phyloP scores from a whole-genome alignment of 2,113 vertebrate species.

The Benitochromis conjunctus region DNA sequence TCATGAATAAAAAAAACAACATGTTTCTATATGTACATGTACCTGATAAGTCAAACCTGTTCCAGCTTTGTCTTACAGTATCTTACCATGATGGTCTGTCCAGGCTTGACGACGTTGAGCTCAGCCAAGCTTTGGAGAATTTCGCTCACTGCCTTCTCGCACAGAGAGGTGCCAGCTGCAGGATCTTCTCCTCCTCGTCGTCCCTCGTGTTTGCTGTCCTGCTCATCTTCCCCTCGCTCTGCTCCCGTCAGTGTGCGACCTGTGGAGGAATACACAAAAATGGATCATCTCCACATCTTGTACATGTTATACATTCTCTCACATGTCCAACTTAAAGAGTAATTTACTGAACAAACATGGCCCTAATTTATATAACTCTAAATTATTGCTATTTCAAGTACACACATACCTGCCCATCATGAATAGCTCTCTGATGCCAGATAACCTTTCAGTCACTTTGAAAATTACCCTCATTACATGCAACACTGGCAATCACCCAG shows the following conservation, averaged over 20 bases:
- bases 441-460: background rate
- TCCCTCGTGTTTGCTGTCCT: conserved; percentile 34
- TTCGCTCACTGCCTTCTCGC: conserved; percentile 74
- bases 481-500: background rate
- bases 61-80: background rate
- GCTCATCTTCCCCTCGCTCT: conserved; percentile 44
- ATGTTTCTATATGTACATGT: background rate
- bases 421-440: background rate
- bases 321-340: background rate
- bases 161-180: conserved; percentile 37
- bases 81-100: conserved; percentile 72
- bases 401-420: background rate
- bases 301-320: background rate
- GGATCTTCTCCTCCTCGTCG: conserved; percentile 19
- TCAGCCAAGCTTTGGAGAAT: conserved; percentile 75
- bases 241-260: conserved; percentile 67
- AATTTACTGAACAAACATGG: background rate
- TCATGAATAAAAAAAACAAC: background rate
- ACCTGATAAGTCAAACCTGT: background rate
- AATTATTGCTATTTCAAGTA: background rate
- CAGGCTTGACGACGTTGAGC: conserved; percentile 71
- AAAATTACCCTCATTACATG: conserved; percentile 42
- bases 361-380: background rate
- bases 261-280: conserved; percentile 16
- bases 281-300: background rate